These are phyloP conservation scores for Meteorus cinctellus DNA, from an alignment of 2,888 invertebrate species.

Conservation along the genomic window DNA sequence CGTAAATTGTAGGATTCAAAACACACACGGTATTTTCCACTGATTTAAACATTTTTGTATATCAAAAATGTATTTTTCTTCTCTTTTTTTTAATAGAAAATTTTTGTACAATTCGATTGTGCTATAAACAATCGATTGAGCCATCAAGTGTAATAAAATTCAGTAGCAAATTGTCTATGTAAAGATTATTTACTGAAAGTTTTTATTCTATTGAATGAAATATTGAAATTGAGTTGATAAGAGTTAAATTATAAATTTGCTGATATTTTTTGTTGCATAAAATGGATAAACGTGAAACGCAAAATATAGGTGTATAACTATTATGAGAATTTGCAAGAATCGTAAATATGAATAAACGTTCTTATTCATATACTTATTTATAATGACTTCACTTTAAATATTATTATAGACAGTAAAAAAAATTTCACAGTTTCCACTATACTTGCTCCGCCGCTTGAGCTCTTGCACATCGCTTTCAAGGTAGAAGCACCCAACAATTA, in stretches of 20 bases:
- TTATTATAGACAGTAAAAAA: conserved; percentile 56
- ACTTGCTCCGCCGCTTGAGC: conserved; percentile 22
- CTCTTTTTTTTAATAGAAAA: neutral
- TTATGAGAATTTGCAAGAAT: neutral
- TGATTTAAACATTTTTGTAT: conserved; percentile 59
- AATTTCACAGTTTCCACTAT: neutral
- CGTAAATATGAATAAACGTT: neutral
- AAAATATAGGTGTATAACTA: neutral
- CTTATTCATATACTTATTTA: conserved; percentile 29
- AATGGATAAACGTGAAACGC: neutral
- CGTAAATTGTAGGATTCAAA: conserved; percentile 66
- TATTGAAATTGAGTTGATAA: neutral
- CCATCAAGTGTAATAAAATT: too few species aligned
- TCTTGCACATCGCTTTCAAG: conserved; percentile 29
- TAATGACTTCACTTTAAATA: conserved; percentile 48
- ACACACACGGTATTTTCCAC: conserved; percentile 27
- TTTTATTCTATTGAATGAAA: neutral
- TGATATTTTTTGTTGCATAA: neutral
- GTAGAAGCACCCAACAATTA: conserved; percentile 56
- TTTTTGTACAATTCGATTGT: neutral
- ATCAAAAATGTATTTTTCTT: neutral
- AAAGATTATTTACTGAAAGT: neutral
- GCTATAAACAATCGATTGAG: too few species aligned
- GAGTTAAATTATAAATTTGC: neutral
- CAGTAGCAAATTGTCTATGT: neutral